phyloP scores from a whole-genome alignment of 2,113 vertebrate genomes.

The Nicator chloris region DNA sequence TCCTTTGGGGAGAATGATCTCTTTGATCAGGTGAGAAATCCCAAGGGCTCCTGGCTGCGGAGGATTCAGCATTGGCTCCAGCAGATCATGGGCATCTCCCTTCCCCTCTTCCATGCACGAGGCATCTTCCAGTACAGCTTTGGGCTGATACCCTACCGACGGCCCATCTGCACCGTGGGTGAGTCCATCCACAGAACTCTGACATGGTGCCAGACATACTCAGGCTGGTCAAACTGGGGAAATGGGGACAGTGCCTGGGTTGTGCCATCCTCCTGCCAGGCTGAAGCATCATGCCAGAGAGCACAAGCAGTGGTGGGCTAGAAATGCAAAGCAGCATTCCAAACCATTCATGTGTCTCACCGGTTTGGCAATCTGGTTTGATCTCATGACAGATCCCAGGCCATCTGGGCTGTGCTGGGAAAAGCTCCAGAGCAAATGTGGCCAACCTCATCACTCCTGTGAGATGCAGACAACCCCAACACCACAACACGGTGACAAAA shows the following conservation, averaged over 20 bases:
- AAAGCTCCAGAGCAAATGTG: background rate
- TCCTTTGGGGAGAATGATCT: slow-evolving; percentile 95
- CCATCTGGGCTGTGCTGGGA: background rate
- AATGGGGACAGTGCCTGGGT: background rate
- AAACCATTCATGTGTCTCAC: rapidly evolving
- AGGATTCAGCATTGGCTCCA: slow-evolving; percentile 80
- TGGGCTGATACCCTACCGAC: slow-evolving; percentile 86
- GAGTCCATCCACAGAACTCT: slow-evolving; percentile 11
- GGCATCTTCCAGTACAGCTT: slow-evolving; percentile 95
- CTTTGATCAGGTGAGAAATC: slow-evolving; percentile 85
- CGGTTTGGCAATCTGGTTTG: background rate
- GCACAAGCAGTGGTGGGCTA: background rate
- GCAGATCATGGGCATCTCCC: slow-evolving; percentile 83
- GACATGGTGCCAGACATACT: background rate
- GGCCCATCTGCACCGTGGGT: slow-evolving; percentile 87
- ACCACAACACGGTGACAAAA: rapidly evolving
- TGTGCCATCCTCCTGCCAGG: background rate
- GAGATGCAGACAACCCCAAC: background rate
- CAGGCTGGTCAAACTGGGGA: background rate
- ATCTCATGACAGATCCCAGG: background rate
- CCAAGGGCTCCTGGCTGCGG: slow-evolving; percentile 81
- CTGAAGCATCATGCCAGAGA: background rate
- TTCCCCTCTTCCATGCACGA: slow-evolving; percentile 89
- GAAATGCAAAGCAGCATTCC: background rate
- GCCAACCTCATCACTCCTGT: background rate